Percentiles rank a stretch among this genome's conserved stretches.
Conservation (phyloP, 2,888 invertebrate genomes). For the Phyto melanocephala region DNA sequence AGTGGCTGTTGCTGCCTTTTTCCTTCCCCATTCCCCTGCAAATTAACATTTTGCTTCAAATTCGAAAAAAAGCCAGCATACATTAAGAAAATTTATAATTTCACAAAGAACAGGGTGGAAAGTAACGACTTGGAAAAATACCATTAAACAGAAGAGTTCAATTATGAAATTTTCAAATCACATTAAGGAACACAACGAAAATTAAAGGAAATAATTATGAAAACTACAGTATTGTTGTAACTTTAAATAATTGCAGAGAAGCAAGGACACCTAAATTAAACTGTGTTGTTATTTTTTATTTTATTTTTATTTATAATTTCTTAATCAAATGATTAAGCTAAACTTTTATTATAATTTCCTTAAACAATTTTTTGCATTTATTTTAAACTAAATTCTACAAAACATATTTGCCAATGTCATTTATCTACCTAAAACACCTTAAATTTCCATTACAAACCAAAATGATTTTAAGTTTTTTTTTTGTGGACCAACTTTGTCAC, state of each 20-base stretch:
- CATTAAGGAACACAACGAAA: no score
- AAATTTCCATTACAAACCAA: background rate
- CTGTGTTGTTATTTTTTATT: no score
- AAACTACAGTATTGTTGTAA: background rate
- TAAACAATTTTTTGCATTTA: no score
- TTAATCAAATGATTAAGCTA: no score
- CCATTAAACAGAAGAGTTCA: constrained; percentile 33
- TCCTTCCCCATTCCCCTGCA: background rate
- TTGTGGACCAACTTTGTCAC: constrained; percentile 36
- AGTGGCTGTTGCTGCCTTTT: background rate
- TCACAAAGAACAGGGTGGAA: constrained; percentile 19
- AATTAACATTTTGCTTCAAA: constrained; percentile 35
- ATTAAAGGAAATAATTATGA: background rate
- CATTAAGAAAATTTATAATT: background rate
- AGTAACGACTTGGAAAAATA: constrained; percentile 41
- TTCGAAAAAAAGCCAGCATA: constrained; percentile 6
- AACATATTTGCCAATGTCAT: background rate
- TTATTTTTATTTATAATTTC: no score
- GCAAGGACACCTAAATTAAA: no score
- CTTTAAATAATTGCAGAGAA: no score
- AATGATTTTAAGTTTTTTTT: background rate
- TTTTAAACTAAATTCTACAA: no score
- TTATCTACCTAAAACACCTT: background rate
- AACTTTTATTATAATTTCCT: no score
- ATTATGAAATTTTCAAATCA: background rate